Conservation (phyloP, 2,113 vertebrate species). For the Xiphias gladius region DNA sequence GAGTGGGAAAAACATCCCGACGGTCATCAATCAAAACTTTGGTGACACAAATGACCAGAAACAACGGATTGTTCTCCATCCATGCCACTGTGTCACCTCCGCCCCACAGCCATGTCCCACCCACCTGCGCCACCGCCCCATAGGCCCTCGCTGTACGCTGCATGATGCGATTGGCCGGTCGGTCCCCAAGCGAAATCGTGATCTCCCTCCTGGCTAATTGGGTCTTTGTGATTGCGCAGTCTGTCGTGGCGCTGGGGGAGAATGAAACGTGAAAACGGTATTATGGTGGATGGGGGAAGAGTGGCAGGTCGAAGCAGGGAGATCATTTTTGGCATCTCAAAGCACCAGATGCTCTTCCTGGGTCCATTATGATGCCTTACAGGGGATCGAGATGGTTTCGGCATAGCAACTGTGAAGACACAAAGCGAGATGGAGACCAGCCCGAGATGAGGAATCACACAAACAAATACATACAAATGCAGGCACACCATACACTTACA, state of each 20-base stretch:
- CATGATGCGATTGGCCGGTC: slow-evolving; percentile 67
- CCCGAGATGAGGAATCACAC: slow-evolving; percentile 25
- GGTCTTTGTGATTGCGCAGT: slow-evolving; percentile 89
- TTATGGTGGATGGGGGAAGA: slow-evolving; percentile 78
- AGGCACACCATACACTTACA: slow-evolving; percentile 7
- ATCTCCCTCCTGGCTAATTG: slow-evolving; percentile 79
- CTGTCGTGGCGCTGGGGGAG: slow-evolving; percentile 79
- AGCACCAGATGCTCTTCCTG: slow-evolving; percentile 90
- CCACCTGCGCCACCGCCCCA: slow-evolving; percentile 88
- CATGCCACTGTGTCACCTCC: slow-evolving; percentile 84
- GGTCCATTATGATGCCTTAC: slow-evolving; percentile 86
- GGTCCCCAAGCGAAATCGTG: slow-evolving; percentile 70
- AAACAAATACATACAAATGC: slow-evolving; percentile 61
- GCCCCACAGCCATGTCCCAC: slow-evolving; percentile 84
- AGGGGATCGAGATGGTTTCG: slow-evolving; percentile 78
- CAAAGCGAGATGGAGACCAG: slow-evolving; percentile 81
- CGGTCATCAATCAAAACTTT: slow-evolving; percentile 94
- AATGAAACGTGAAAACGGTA: slow-evolving; percentile 81
- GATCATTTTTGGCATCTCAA: slow-evolving; percentile 72
- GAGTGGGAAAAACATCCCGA: slow-evolving; percentile 87
- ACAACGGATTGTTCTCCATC: slow-evolving; percentile 87
- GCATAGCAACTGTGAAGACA: slow-evolving; percentile 80
- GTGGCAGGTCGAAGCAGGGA: slow-evolving; percentile 73
- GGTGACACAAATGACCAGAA: slow-evolving; percentile 93
- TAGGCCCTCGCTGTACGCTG: slow-evolving; percentile 80